Conservation (phyloP, 2,797 vertebrate genomes). For the Pteropus rufus region DNA sequence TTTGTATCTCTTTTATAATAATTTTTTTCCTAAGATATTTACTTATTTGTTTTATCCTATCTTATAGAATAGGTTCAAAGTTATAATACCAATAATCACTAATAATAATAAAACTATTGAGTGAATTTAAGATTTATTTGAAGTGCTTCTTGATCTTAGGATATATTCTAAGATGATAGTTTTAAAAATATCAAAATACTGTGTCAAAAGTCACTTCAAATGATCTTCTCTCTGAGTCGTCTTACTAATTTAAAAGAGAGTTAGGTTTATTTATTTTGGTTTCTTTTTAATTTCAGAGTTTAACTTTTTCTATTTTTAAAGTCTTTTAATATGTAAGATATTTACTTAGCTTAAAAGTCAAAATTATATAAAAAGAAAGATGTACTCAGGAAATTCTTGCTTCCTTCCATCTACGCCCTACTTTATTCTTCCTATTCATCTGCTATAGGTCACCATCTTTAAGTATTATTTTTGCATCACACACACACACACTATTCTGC, state of each 20-base stretch:
- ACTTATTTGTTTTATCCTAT: not conserved
- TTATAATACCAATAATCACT: not conserved
- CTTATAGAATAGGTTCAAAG: not conserved
- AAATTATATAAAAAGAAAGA: not conserved
- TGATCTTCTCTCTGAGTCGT: not conserved
- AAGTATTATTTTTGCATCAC: not conserved
- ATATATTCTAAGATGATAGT: not conserved
- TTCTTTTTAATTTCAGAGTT: not conserved
- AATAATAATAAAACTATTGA: not conserved
- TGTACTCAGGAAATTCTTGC: not conserved
- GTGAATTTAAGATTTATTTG: not conserved
- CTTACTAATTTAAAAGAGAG: constrained; percentile 2
- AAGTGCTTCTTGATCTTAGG: not conserved
- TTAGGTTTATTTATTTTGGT: not conserved
- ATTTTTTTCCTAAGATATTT: not conserved
- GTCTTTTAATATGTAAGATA: not conserved
- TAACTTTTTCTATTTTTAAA: constrained; percentile 6
- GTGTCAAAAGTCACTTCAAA: not conserved
- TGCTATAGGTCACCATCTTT: not conserved
- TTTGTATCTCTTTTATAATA: not conserved
- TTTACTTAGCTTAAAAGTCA: not conserved
- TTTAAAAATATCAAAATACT: not conserved
- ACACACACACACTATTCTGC: not conserved
- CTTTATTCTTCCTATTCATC: not conserved
- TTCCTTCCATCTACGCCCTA: not conserved